Evolutionary conservation across 1,140 invertebrate species (phyloP), one percentile per base, ranked within the genome.

Genomic region (Drosophila parvula): DNA sequence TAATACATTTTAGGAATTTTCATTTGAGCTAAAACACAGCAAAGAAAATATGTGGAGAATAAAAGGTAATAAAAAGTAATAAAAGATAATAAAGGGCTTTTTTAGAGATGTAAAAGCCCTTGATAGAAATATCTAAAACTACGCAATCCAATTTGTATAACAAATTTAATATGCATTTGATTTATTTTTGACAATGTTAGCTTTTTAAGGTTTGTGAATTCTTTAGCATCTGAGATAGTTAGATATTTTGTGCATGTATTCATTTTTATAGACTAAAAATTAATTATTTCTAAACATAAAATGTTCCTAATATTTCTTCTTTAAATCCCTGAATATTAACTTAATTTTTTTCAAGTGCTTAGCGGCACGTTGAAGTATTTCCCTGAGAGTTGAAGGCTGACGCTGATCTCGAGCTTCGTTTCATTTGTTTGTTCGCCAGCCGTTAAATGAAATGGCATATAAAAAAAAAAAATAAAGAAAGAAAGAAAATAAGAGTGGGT

Each of bases 361-460:
- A 18, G 12, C 34, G 18, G 22, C 30, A 22, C 44, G 22, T 14
- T 53, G 38, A 69, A 69, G 38, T 44, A 65, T 30, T 36, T 58
- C 53, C 30, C 78, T 71, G 48, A 22, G 43, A 71, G 73, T 44
- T 44, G 61, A 53, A 47, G 56, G 45, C 63, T 51, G 63, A 68
- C 28, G 61, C 56, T 75, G 73, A 53, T 55, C 51, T 60, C 30
- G 40, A 74, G 57, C 59, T 88, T 70, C 60, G 48, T 86, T 86
- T 86, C 77, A 79, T 86, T 86, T 83, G 79, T 83, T 86, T 73
- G 69, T 88, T 79, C 79, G 79, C 83, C 83, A 86, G 82, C 82
- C 73, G 83, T 89, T 86, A 88, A 86, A 86, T 83, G 84, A 88
- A 86, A 88, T 86, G 86, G 83, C 83, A 86, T 86, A 76, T 79